Conservation (phyloP, 1,140 invertebrate species). For the Listronotus oregonensis region DNA sequence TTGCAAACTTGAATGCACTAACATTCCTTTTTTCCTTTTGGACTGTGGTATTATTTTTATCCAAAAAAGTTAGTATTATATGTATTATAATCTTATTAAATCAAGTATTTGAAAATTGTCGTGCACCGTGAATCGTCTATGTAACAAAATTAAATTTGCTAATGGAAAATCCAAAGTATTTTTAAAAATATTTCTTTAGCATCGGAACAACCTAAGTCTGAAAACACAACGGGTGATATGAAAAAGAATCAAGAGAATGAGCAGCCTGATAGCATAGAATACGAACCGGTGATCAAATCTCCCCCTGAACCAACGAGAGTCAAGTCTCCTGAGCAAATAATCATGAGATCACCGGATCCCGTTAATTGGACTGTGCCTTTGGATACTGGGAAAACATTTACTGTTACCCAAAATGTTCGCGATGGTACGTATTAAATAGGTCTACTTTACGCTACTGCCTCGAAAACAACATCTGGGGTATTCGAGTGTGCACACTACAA, state of each 20-base stretch:
- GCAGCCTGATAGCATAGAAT: conserved; percentile 55
- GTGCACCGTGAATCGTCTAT: too few species aligned
- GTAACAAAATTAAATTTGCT: too few species aligned
- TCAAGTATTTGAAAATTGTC: too few species aligned
- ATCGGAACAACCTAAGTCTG: conserved; percentile 42
- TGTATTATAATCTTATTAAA: too few species aligned
- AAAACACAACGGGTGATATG: conserved; percentile 39
- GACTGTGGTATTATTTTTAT: too few species aligned
- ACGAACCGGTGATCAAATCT: conserved; percentile 81
- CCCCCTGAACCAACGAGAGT: conserved; percentile 89
- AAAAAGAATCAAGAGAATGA: conserved; percentile 59
- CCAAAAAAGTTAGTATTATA: too few species aligned
- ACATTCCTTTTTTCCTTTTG: too few species aligned
- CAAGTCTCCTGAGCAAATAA: conserved; percentile 90
- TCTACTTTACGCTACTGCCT: conserved; percentile 25
- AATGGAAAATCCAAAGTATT: neutral
- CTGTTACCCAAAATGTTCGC: conserved; percentile 87
- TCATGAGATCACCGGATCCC: conserved; percentile 87
- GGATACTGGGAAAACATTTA: conserved; percentile 90
- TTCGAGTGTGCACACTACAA: neutral
- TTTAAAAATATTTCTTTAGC: conserved; percentile 33
- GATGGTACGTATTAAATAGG: conserved; percentile 65
- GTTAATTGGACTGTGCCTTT: conserved; percentile 94
- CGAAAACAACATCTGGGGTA: neutral
- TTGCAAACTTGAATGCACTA: too few species aligned